Base-by-base conservation (phyloP, 2,113 vertebrate species). In the Sclerurus mexicanus region DNA sequence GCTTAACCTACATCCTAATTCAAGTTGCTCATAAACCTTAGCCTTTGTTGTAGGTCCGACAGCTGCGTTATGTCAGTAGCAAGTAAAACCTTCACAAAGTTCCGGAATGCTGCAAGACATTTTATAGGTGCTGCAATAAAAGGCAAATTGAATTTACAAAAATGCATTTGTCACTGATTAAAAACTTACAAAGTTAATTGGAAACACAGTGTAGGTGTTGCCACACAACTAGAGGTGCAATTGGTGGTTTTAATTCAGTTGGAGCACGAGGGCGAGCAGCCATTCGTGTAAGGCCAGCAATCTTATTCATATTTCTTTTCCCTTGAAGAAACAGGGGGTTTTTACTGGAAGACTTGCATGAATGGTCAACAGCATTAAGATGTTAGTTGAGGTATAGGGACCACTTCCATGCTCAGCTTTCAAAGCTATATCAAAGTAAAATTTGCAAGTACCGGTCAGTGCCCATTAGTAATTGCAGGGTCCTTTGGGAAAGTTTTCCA, bases 1-100 rank as follows among this genome's bases (percentile, higher is more conserved):
- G 98, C 98, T 98, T 98, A 98, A 99, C 99, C 98, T 99, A 99
- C 98, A 99, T 98, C 99, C 98, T 98, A 99, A 99, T 99, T 99
- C 98, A 99, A 99, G 98, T 98, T 98, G 98, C 98, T 98, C 98
- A 98, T 99, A 99, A 99, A 99, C 96, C 97, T 97, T 94, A 98
- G 98, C 97, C 98, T 99, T 99, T 99, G 99, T 98, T 99, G 99
- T 98, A 99, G 99, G 99, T 99, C 98, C 98, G 96, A 98, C 98
- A 98, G 98, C 99, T 99, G 99, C 97, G 79, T 98, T 98, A 98
- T 99, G 99, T 99, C 99, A 99, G 98, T 98, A 98, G 98, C 99
- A 99, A 99, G 98, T 99, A 98, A 99, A 98, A 98, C 98, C 98
- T 98, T 99, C 98, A 98, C 98, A 99, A 98, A 99, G 98, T 98